Base-by-base conservation (phyloP, 2,113 vertebrate species). In the Formicarius rufipectus region DNA sequence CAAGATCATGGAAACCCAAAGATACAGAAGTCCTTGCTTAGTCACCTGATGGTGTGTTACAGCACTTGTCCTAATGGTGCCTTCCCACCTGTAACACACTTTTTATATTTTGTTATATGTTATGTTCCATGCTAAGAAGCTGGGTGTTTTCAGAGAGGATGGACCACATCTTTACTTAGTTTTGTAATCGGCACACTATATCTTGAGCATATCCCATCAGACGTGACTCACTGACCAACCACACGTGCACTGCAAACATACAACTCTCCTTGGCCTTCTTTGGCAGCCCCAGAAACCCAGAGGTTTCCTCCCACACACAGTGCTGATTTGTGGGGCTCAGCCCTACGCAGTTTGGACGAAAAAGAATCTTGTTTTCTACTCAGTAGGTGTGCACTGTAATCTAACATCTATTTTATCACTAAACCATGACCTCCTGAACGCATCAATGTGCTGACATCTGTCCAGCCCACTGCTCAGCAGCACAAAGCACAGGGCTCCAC, bases 231-330 rank as follows among this genome's bases (percentile, higher is more conserved):
- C 0, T 14, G 50, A 24, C 27, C 47, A 30, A 2, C 18, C 15
- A 12, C 35, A 27, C 7, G 1, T 0, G 1, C 16, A 4, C 1
- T 7, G 10, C 30, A 39, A 7, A 12, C 0, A 0, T 4, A 22
- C 20, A 3, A 11, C 23, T 8, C 5, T 39, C n/a, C 45, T 30
- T 6, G 52, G 12, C 31, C 35, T 25, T n/a, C 40, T 53, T 74
- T 18, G 20, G 52, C 50, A 74, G 81, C 17, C 59, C 35, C 47
- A n/a, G 53, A 64, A 81, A 27, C 14, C 22, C 12, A 21, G 7
- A 16, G 19, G 15, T 4, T 21, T 56, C 60, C 78, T 84, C 49
- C 42, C 31, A 19, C 1, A 1, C 17, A 5, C 30, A 2, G 31
- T 9, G 31, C 28, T 4, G 0, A 5, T 53, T 31, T 35, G 23